phyloP scores from a whole-genome alignment of 2,113 vertebrate species.

The Nestor notabilis region DNA sequence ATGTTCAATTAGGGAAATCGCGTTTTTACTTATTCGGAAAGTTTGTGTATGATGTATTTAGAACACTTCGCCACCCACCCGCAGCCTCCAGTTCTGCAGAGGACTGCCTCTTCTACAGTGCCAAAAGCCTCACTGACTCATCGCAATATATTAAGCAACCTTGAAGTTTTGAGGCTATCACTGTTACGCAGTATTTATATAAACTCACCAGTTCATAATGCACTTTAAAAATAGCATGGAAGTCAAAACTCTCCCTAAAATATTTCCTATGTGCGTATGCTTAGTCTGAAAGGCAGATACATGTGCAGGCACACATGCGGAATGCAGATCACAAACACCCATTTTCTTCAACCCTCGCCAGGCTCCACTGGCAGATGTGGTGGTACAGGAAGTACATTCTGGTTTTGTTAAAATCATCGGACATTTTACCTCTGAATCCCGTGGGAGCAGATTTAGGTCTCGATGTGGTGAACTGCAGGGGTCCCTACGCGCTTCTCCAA shows the following conservation, averaged over 20 bases:
- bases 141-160: background rate
- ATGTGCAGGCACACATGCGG: fast-evolving
- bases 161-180: constrained; percentile 32
- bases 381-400: background rate
- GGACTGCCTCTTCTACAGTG: background rate
- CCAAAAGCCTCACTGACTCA: constrained; percentile 14
- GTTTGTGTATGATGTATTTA: background rate
- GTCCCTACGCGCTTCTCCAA: background rate
- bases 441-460: background rate
- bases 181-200: constrained; percentile 33
- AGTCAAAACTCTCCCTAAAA: background rate
- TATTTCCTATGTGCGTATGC: background rate
- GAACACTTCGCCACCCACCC: background rate
- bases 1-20: background rate
- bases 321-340: background rate
- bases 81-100: background rate
- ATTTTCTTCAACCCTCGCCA: background rate
- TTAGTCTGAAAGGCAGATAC: background rate
- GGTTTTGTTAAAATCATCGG: background rate
- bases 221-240: constrained; percentile 11
- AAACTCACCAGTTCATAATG: constrained; percentile 9
- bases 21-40: constrained; percentile 1
- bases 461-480: background rate
- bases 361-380: background rate
- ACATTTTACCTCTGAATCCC: background rate